Conservation (phyloP, 1,140 invertebrate species). For the Drosophila triauraria region DNA sequence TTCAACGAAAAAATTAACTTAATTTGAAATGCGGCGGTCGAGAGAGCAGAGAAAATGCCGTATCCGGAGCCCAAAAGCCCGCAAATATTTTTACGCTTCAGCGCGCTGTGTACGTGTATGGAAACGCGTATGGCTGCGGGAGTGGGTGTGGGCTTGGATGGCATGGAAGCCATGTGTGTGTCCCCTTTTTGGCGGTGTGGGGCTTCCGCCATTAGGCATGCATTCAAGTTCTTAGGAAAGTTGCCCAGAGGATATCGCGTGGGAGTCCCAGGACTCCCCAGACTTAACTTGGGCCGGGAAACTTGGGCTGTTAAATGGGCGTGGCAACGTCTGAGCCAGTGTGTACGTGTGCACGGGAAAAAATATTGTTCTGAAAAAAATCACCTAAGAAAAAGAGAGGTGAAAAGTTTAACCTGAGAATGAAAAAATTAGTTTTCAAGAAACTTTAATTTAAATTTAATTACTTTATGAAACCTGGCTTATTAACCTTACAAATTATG, state of each 20-base stretch:
- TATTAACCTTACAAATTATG: background rate
- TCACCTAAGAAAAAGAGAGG: background rate
- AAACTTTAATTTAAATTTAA: too few relatives aligned
- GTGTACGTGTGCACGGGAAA: constrained; percentile 21
- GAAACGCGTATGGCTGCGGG: constrained; percentile 9
- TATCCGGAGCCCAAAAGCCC: constrained; percentile 48
- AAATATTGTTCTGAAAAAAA: background rate
- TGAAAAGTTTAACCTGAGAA: too few relatives aligned
- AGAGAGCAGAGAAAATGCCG: constrained; percentile 21
- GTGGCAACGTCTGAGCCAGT: constrained; percentile 20
- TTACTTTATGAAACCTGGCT: background rate
- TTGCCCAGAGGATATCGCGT: constrained; percentile 50
- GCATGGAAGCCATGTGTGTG: constrained; percentile 6
- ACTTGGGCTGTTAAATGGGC: constrained; percentile 29
- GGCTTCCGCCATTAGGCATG: constrained; percentile 64
- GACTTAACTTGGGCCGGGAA: constrained; percentile 23
- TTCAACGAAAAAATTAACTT: constrained; percentile 51
- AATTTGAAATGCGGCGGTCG: constrained; percentile 58
- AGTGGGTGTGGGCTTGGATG: background rate
- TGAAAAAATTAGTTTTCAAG: too few relatives aligned
- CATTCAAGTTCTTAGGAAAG: constrained; percentile 58
- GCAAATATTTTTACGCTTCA: constrained; percentile 72
- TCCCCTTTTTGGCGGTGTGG: constrained; percentile 20
- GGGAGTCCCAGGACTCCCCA: constrained; percentile 13
- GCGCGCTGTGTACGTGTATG: constrained; percentile 30